These are phyloP conservation scores for Nannoperca australis DNA, from an alignment of 2,797 vertebrate species.

Conservation along the genomic window DNA sequence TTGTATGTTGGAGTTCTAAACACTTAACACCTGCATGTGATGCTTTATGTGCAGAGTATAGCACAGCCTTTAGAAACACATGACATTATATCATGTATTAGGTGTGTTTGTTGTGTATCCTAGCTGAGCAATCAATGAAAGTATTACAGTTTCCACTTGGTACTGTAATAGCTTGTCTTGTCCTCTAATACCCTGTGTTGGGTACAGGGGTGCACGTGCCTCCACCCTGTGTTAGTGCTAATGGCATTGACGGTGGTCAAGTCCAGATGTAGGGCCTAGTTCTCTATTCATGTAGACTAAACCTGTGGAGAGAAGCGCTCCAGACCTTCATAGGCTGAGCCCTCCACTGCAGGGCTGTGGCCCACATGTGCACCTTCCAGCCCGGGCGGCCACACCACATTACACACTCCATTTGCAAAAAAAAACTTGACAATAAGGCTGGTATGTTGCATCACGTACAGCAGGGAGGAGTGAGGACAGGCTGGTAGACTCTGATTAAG, in stretches of 20 bases:
- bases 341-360: conserved; percentile 68
- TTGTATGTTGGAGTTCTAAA: conserved; percentile 11
- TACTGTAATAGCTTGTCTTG: conserved; percentile 7
- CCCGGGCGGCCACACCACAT: conserved; percentile 49
- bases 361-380: conserved; percentile 80
- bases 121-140: neutral
- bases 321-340: conserved; percentile 55
- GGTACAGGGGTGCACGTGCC: conserved; percentile 28
- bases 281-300: conserved; percentile 72
- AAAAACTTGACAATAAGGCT: conserved; percentile 78
- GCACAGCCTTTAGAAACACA: conserved; percentile 19
- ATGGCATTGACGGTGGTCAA: conserved; percentile 66
- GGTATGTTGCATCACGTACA: conserved; percentile 63
- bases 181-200: conserved; percentile 30
- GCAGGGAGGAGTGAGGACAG: conserved; percentile 24
- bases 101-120: conserved; percentile 9
- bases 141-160: neutral
- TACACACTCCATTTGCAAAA: conserved; percentile 72
- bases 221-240: conserved; percentile 18
- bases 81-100: neutral
- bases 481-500: conserved; percentile 20
- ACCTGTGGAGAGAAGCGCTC: conserved; percentile 69
- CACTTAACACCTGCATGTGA: conserved; percentile 16
- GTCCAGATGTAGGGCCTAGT: conserved; percentile 76
- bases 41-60: conserved; percentile 4